phyloP scores from a whole-genome alignment of 2,113 vertebrate genomes.

The Gadus macrocephalus region DNA sequence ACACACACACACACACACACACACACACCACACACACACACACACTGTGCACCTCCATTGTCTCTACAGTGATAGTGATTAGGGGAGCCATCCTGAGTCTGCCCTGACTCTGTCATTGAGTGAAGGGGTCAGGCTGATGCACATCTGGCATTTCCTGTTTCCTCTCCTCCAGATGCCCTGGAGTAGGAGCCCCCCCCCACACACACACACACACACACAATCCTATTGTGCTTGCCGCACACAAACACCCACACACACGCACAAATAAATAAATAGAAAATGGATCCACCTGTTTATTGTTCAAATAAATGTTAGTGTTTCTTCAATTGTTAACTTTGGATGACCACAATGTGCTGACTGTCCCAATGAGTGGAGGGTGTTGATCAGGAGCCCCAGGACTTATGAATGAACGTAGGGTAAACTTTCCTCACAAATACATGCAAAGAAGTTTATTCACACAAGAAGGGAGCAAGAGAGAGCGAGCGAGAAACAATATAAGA shows the following conservation, averaged over 20 bases:
- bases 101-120: conserved; percentile 26
- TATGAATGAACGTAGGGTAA: too few relatives aligned
- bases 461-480: conserved; percentile 9
- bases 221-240: conserved; percentile 24
- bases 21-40: conserved; percentile 9
- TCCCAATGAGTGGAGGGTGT: neutral
- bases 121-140: conserved; percentile 63
- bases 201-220: conserved; percentile 27
- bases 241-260: conserved; percentile 11
- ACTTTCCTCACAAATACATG: neutral
- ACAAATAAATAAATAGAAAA: conserved; percentile 5
- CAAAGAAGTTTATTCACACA: too few relatives aligned
- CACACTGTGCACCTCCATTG: neutral
- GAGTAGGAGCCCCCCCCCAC: conserved; percentile 21
- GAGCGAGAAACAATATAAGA: conserved; percentile 15
- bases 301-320: neutral
- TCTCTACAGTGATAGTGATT: conserved; percentile 18
- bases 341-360: neutral
- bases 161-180: conserved; percentile 51
- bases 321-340: neutral
- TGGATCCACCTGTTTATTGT: neutral
- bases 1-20: neutral
- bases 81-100: conserved; percentile 32
- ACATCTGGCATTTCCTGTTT: conserved; percentile 71
- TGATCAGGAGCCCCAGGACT: too few relatives aligned